phyloP scores from a whole-genome alignment of 2,888 invertebrate species.

The Orthosia gracilis region DNA sequence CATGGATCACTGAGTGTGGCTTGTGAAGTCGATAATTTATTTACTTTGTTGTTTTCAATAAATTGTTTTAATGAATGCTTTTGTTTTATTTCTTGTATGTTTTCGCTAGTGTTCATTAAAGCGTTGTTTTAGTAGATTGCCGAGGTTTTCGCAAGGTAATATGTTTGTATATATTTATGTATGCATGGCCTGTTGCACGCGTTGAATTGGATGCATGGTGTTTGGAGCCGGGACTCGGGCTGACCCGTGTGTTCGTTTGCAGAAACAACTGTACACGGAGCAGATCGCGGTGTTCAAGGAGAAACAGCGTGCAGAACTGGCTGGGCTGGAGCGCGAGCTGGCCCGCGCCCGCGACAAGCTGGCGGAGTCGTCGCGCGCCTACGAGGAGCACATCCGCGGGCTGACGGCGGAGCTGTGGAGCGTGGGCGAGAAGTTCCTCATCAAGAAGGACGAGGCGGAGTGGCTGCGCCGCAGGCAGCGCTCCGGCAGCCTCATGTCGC shows the following conservation, averaged over 20 bases:
- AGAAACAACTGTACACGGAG: slow-evolving; percentile 92
- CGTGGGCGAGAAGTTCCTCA: slow-evolving; percentile 91
- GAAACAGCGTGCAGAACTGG: slow-evolving; percentile 90
- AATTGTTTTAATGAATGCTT: slow-evolving; percentile 81
- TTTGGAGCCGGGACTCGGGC: not conserved
- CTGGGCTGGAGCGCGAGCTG: slow-evolving; percentile 85
- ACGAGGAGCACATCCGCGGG: slow-evolving; percentile 84
- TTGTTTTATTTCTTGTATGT: slow-evolving; percentile 83
- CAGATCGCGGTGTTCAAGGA: slow-evolving; percentile 90
- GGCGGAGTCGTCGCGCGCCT: slow-evolving; percentile 79
- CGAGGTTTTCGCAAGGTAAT: slow-evolving; percentile 79
- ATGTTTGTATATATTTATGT: slow-evolving; percentile 71
- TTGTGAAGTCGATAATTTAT: slow-evolving; percentile 77
- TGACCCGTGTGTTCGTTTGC: slow-evolving; percentile 70
- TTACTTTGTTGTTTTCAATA: slow-evolving; percentile 76
- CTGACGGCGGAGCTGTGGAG: slow-evolving; percentile 92
- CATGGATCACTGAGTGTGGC: slow-evolving; percentile 82
- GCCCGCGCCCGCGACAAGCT: slow-evolving; percentile 90
- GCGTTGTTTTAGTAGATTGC: slow-evolving; percentile 70
- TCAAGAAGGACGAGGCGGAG: slow-evolving; percentile 91
- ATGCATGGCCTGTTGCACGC: slow-evolving; percentile 67
- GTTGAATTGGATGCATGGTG: slow-evolving; percentile 55
- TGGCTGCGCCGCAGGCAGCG: slow-evolving; percentile 84
- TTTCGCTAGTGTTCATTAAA: slow-evolving; percentile 78
- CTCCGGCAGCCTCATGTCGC: slow-evolving; percentile 86